Conservation (phyloP, 2,113 vertebrate genomes). For the Hippopotamus amphibius region DNA sequence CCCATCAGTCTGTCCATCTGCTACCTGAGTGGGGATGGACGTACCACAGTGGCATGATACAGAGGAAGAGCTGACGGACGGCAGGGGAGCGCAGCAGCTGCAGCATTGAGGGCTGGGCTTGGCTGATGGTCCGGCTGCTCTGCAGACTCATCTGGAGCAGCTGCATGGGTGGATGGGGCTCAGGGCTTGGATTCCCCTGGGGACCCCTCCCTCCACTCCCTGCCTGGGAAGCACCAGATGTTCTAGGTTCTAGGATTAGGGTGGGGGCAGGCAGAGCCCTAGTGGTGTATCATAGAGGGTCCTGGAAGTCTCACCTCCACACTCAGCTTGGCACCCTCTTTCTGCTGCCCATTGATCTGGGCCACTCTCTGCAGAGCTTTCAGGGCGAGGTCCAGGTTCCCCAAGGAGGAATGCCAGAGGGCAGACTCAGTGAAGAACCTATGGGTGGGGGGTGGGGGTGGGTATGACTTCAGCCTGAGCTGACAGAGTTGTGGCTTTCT, state of each 20-base stretch:
- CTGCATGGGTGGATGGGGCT: conserved; percentile 69
- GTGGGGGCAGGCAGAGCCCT: neutral
- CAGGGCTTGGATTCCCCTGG: neutral
- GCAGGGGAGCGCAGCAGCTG: conserved; percentile 87
- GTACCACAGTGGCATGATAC: conserved; percentile 88
- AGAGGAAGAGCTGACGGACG: conserved; percentile 86
- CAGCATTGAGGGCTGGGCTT: conserved; percentile 77
- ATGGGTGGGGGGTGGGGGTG: accelerated
- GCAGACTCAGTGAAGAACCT: conserved; percentile 90
- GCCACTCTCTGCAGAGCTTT: conserved; percentile 86
- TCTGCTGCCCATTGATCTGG: conserved; percentile 85
- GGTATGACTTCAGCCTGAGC: neutral
- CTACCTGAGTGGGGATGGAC: neutral
- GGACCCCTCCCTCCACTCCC: neutral
- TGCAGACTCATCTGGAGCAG: conserved; percentile 88
- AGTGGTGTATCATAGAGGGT: neutral
- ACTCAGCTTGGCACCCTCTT: conserved; percentile 83
- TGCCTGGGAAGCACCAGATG: neutral
- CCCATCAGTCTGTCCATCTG: neutral
- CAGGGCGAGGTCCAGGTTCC: conserved; percentile 82
- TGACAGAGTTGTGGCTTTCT: neutral
- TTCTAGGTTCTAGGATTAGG: neutral
- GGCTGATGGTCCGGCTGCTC: conserved; percentile 84
- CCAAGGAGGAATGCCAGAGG: conserved; percentile 87
- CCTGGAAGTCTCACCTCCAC: conserved; percentile 82